phyloP scores from a whole-genome alignment of 2,888 invertebrate genomes.

The Megastigmus dorsalis region DNA sequence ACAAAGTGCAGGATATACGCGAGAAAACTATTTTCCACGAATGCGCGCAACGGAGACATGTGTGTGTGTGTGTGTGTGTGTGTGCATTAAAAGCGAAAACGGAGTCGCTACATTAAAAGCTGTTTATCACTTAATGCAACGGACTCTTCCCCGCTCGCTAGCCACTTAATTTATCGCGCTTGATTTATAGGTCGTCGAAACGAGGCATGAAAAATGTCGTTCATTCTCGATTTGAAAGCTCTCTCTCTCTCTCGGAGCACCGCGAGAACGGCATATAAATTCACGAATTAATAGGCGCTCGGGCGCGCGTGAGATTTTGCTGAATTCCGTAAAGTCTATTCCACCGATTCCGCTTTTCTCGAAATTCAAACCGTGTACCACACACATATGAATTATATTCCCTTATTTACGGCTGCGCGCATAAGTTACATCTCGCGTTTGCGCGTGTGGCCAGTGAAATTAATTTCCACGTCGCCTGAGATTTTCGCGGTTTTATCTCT shows the following conservation, averaged over 20 bases:
- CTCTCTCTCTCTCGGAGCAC: no score
- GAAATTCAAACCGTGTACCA: not conserved
- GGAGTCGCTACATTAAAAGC: not conserved
- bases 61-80: no score
- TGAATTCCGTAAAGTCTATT: not conserved
- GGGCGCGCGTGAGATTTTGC: not conserved
- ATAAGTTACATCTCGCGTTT: not conserved
- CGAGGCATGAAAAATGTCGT: not conserved
- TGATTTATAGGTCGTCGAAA: not conserved
- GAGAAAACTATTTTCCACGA: not conserved
- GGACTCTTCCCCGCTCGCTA: no score
- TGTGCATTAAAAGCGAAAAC: no score
- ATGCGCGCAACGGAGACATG: no score
- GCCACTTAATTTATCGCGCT: not conserved
- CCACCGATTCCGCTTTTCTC: conserved; percentile 20
- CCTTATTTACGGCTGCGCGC: conserved; percentile 5
- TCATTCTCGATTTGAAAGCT: conserved; percentile 20
- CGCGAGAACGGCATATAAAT: conserved; percentile 23
- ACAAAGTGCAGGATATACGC: not conserved
- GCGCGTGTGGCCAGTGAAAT: conserved; percentile 2
- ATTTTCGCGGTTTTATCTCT: conserved; percentile 25
- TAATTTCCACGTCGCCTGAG: conserved; percentile 15
- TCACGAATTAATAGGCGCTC: conserved; percentile 7
- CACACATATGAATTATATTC: conserved; percentile 16
- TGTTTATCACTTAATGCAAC: not conserved